phyloP scores from a whole-genome alignment of 1,140 invertebrate genomes.

The Zaprionus gabonicus region DNA sequence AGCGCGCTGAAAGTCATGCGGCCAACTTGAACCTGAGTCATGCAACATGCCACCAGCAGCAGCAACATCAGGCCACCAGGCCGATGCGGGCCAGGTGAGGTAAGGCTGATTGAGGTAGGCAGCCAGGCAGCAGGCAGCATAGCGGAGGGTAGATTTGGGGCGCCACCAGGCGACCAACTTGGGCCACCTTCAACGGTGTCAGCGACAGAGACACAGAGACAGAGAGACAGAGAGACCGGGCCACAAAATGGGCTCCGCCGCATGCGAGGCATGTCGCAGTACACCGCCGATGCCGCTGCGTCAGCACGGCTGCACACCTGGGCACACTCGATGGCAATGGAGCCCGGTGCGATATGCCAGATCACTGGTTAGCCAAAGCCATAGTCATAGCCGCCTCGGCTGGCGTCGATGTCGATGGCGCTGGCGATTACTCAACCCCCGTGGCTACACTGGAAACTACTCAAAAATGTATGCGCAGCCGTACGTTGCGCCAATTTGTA shows the following conservation, averaged over 20 bases:
- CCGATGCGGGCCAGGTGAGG: background rate
- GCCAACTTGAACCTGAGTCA: conserved; percentile 83
- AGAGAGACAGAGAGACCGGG: conserved; percentile 37
- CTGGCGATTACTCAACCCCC: conserved; percentile 75
- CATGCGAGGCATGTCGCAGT: conserved; percentile 53
- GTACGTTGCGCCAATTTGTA: conserved; percentile 58
- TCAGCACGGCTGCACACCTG: conserved; percentile 63
- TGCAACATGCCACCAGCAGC: conserved; percentile 41
- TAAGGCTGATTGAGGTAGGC: conserved; percentile 21
- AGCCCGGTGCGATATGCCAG: conserved; percentile 44
- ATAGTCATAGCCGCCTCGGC: conserved; percentile 7
- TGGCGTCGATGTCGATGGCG: conserved; percentile 37
- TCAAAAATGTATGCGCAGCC: conserved; percentile 50
- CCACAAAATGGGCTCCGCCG: conserved; percentile 71
- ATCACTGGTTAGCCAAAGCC: conserved; percentile 3
- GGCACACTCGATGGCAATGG: conserved; percentile 74
- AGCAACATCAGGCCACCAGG: background rate
- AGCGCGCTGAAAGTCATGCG: conserved; percentile 53
- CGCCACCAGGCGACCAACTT: conserved; percentile 24
- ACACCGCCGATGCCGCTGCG: conserved; percentile 21
- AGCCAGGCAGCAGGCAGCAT: conserved; percentile 11
- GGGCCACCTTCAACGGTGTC: conserved; percentile 79
- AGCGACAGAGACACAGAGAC: conserved; percentile 55
- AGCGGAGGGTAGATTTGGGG: conserved; percentile 13
- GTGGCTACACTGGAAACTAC: conserved; percentile 43